Evolutionary conservation across 2,888 invertebrate genomes (phyloP), one percentile per base, ranked within the genome.

Genomic region (Stramonita haemastoma): DNA sequence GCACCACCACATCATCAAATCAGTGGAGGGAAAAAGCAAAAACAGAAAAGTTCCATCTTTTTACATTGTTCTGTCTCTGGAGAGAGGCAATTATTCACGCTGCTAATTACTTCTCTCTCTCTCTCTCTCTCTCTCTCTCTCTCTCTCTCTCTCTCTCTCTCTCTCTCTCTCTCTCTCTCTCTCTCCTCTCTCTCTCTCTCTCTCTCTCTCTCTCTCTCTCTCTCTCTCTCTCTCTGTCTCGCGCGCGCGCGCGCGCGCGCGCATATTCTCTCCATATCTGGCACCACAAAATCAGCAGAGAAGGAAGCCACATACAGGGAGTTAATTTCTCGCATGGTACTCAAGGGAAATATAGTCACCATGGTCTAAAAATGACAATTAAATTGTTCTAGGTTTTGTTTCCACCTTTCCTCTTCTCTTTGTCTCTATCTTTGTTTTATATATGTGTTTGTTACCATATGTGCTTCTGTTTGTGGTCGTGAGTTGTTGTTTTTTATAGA

Each of bases 161-260:
- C 34, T 81, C 81, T 81, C 34, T 81, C 81, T 36, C 34, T 81
- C 81, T 36, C 81, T 29, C 34, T 79, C 79, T 34, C 34, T 34
- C 79, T 34, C 34, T n/a, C 46, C 32, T 85, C 34, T 46, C 34
- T 36, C 46, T n/a, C 34, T 36, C 36, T 36, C 34, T 32, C 34
- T 85, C 46, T 85, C 46, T 36, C 36, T 85, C 46, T 85, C 85
- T 85, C 85, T 56, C 85, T 85, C 46, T 13, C 56, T 85, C 32
- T 84, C 84, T 46, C 46, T 46, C 46, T 46, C 46, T 46, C 46
- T 46, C 46, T 46, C 46, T 46, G 4, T 46, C 46, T 46, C 46
- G 8, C 46, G 46, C 46, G 8, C 46, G 46, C 46, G 8, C 46
- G 46, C 46, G 8, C 46, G 8, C 46, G 2, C 46, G 8, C 46